Evolutionary conservation across 2,888 invertebrate genomes (phyloP).

Genomic region (Trissonchulus sp.): DNA sequence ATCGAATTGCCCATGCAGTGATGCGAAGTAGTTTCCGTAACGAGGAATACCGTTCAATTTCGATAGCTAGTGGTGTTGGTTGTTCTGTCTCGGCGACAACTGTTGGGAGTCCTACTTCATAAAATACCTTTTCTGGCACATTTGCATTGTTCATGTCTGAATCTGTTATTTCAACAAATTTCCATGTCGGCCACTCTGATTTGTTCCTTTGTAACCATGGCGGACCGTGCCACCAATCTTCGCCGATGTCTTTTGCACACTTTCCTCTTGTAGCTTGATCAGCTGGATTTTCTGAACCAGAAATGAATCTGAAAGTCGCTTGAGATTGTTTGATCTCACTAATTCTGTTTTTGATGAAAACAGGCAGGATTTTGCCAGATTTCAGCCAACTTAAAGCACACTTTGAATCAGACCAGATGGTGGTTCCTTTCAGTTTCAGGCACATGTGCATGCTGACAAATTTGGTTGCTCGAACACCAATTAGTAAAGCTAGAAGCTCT

Average conservation of each 20-base stretch:
- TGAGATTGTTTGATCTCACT: not conserved
- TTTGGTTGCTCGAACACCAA: not conserved
- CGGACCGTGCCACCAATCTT: not conserved
- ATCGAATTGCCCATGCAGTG: too few relatives aligned
- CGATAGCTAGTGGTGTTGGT: too few relatives aligned
- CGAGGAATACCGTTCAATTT: too few relatives aligned
- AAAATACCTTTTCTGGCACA: too few relatives aligned
- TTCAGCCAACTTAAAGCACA: not conserved
- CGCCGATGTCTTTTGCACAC: not conserved
- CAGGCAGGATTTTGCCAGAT: not conserved
- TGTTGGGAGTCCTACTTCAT: too few relatives aligned
- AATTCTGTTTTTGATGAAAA: not conserved
- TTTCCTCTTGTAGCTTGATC: not conserved
- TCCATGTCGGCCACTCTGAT: too few relatives aligned
- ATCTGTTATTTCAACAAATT: too few relatives aligned
- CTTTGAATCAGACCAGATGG: not conserved
- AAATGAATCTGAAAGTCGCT: not conserved
- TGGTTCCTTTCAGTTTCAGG: not conserved
- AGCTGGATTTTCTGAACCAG: constrained; percentile 1
- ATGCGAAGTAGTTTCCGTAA: too few relatives aligned
- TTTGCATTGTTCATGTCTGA: too few relatives aligned
- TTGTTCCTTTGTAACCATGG: too few relatives aligned
- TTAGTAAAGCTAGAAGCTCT: not conserved
- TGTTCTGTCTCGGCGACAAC: too few relatives aligned
- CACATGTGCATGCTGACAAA: not conserved